Percentiles rank a stretch among this genome's conserved stretches.
These are phyloP conservation scores for Ptilonorhynchus violaceus DNA, from an alignment of 2,113 vertebrate genomes.

Conservation along the genomic window DNA sequence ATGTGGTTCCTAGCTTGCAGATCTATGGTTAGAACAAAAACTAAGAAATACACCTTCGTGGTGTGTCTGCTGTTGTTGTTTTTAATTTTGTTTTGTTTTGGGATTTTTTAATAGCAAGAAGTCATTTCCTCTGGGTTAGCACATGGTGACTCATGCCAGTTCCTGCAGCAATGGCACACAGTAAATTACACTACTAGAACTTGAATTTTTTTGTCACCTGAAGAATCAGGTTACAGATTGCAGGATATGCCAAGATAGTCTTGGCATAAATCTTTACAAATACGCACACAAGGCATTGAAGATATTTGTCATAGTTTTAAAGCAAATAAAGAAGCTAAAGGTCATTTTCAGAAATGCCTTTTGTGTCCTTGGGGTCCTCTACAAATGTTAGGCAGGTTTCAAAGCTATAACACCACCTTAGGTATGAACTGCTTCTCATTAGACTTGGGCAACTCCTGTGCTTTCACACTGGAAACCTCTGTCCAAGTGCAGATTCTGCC, in stretches of 20 bases:
- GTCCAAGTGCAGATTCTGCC: background rate
- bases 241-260: background rate
- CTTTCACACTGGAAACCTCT: background rate
- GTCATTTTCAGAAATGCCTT: background rate
- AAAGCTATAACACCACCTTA: background rate
- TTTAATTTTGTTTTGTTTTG: background rate
- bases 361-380: background rate
- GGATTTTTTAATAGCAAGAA: background rate
- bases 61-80: background rate
- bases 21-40: background rate
- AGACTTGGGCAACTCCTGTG: background rate
- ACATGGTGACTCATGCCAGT: background rate
- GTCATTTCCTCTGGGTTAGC: background rate
- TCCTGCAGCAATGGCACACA: background rate
- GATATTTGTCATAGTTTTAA: background rate
- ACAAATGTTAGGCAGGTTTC: background rate
- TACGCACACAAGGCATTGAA: background rate
- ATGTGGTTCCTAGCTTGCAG: background rate
- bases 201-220: background rate
- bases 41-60: background rate
- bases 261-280: background rate
- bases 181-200: background rate
- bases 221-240: background rate
- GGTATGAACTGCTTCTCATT: background rate
- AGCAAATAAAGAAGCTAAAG: background rate